A percentile compares a stretch with the other conserved stretches of the same genome.
Evolutionary conservation across 2,113 vertebrate species (phyloP).

Genomic region (Turdus rufiventris): DNA sequence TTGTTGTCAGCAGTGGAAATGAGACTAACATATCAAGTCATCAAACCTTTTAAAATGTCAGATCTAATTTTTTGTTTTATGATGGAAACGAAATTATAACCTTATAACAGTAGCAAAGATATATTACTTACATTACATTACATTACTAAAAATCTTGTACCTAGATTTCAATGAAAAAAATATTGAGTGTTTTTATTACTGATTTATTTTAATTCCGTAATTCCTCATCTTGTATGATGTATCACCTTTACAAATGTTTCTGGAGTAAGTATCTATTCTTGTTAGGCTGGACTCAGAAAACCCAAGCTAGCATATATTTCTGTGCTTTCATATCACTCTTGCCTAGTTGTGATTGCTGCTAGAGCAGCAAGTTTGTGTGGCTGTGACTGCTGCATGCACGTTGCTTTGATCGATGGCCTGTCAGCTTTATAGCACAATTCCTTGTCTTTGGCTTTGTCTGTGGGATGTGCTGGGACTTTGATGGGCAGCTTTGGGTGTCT

Average conservation of each 20-base stretch:
- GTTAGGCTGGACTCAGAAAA: background rate
- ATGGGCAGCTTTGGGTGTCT: background rate
- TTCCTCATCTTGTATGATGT: background rate
- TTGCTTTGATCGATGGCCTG: background rate
- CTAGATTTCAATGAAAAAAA: background rate
- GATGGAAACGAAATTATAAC: background rate
- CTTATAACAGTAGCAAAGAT: background rate
- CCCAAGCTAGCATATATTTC: background rate
- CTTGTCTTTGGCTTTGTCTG: background rate
- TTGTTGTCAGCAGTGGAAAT: background rate
- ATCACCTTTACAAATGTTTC: background rate
- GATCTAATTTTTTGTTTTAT: background rate
- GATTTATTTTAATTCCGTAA: background rate
- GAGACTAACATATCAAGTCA: background rate
- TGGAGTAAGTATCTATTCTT: background rate
- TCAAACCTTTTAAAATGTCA: background rate
- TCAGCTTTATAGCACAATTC: background rate
- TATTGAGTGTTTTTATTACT: background rate
- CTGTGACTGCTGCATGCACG: background rate
- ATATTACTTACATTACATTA: too few relatives aligned
- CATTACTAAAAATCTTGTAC: background rate
- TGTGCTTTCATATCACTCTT: background rate
- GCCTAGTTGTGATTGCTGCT: background rate
- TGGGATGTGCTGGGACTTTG: background rate
- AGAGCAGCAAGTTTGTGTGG: background rate